Conservation (phyloP, 2,113 vertebrate genomes). For the Cavia porcellus region DNA sequence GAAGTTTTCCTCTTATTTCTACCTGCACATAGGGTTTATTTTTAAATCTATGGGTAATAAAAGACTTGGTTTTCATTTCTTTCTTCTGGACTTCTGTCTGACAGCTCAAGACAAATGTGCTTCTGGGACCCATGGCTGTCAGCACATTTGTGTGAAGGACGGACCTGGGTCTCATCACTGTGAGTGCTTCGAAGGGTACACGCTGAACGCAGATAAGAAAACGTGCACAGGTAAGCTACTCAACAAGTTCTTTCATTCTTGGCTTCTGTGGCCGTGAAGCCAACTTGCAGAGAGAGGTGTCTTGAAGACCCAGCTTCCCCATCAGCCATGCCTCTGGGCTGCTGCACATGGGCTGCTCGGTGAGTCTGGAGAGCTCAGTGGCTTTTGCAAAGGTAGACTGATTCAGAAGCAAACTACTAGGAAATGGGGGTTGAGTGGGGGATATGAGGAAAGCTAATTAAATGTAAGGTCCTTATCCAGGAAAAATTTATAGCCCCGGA, state of each 20-base stretch:
- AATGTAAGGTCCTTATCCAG: slow-evolving; percentile 51
- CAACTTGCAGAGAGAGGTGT: neutral
- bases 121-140: slow-evolving; percentile 91
- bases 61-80: slow-evolving; percentile 4
- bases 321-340: neutral
- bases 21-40: neutral
- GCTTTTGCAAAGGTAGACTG: slow-evolving; percentile 24
- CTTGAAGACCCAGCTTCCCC: neutral
- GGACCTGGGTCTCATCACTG: slow-evolving; percentile 89
- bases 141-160: slow-evolving; percentile 93
- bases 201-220: slow-evolving; percentile 92
- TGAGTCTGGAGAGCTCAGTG: neutral
- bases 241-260: neutral
- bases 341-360: neutral
- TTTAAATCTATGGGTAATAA: neutral
- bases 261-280: neutral
- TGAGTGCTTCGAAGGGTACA: slow-evolving; percentile 92
- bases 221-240: slow-evolving; percentile 90
- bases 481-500: slow-evolving; percentile 62
- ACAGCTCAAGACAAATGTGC: slow-evolving; percentile 92
- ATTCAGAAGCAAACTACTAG: slow-evolving; percentile 55
- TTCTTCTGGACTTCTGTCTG: neutral
- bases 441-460: slow-evolving; percentile 23
- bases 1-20: neutral
- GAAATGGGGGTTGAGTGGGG: neutral